Evolutionary conservation across 2,113 vertebrate genomes (phyloP).

Genomic region (Chloropsis cyanopogon): DNA sequence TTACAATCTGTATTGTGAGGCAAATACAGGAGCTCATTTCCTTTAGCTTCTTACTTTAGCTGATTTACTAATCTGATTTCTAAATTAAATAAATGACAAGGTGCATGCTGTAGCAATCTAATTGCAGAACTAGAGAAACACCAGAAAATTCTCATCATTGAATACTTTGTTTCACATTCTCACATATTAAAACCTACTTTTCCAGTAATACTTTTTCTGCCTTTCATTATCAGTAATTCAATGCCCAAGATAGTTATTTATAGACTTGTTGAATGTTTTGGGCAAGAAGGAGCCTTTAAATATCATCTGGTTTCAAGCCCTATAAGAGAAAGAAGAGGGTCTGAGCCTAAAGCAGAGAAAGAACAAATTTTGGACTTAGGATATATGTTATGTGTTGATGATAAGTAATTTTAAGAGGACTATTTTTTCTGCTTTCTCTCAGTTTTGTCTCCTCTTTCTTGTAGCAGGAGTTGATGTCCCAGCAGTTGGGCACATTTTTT

Average conservation of each 20-base stretch:
- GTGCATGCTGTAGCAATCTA: neutral
- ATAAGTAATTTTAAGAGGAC: neutral
- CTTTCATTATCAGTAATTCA: neutral
- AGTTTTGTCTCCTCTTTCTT: neutral
- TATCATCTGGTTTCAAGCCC: neutral
- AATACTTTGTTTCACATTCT: neutral
- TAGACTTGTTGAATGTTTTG: neutral
- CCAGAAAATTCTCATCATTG: neutral
- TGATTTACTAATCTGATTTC: neutral
- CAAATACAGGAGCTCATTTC: neutral
- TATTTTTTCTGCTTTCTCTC: neutral
- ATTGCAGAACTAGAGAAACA: neutral
- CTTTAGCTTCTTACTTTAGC: neutral
- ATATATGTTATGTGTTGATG: neutral
- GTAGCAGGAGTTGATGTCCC: neutral
- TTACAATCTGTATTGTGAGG: neutral
- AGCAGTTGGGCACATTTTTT: neutral
- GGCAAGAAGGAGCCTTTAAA: fast-evolving
- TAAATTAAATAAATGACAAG: neutral
- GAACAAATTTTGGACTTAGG: neutral
- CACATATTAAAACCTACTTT: neutral
- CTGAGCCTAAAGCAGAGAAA: neutral
- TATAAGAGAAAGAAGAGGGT: neutral
- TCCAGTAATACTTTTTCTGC: neutral
- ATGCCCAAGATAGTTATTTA: neutral